Base-by-base conservation (phyloP, 2,888 invertebrate species). In the Adineta ricciae region DNA sequence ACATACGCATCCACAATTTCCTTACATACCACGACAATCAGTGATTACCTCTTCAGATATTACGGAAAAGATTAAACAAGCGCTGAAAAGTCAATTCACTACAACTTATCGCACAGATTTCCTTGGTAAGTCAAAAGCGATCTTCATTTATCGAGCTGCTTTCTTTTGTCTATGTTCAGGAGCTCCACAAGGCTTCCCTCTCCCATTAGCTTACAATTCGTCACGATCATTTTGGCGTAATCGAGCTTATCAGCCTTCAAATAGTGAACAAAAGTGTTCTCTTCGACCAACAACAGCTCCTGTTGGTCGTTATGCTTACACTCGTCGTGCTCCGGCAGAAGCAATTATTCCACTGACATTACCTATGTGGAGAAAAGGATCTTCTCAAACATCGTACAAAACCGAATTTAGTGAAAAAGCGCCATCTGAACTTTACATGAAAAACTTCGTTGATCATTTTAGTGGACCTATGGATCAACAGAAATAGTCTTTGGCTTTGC, bases 91-190 rank as follows among this genome's bases (percentile, higher is more conserved):
- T 78, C 78, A 78, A 41, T 41, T 78, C 24, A 78, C 19, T 41
- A 41, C 78, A 38, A 78, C 78, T 9, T 78, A 78, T 78, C 78
- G 36, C 24, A n/a, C 41, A 41, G 78, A 78, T 78, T 78, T 41
- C n/a, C 24, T 78, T 3, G 78, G 78, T 78, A 78, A 73, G 19
- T 21, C n/a, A n/a, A 41, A 78, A 41, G n/a, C 1, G 9, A 41
- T 78, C 14, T 41, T n/a, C 11, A 0, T 78, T n/a, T n/a, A n/a
- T n/a, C n/a, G n/a, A n/a, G n/a, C n/a, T n/a, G n/a, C n/a, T n/a
- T 11, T 78, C 3, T 11, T 41, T 5, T n/a, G n/a, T 24, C 14
- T 27, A 3, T 32, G 16, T 27, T 78, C 7, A 78, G 78, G 78
- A 11, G 4, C 41, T 41, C 78, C 78, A 41, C 78, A 78, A 78